These are phyloP conservation scores for Aphelinus certus DNA, from an alignment of 1,140 invertebrate species.

Conservation along the genomic window DNA sequence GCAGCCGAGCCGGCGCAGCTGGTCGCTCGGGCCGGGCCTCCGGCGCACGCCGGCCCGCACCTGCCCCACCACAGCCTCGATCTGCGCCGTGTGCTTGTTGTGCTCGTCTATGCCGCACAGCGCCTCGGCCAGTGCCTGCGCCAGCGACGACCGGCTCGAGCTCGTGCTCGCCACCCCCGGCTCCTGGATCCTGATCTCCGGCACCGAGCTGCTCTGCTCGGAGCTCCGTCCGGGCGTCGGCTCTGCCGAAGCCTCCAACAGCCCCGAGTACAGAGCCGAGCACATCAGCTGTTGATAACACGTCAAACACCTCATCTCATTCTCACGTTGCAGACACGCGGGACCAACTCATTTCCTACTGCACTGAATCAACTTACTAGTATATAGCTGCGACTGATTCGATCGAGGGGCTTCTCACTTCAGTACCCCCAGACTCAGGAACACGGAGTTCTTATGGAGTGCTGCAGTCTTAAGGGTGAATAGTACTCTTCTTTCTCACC, in stretches of 20 bases:
- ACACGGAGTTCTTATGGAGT: no score
- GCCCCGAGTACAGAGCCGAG: constrained; percentile 56
- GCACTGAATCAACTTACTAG: no score
- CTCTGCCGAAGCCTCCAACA: constrained; percentile 37
- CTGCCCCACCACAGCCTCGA: constrained; percentile 69
- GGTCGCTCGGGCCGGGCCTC: not conserved
- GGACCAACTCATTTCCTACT: no score
- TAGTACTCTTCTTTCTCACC: no score
- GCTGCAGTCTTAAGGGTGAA: no score
- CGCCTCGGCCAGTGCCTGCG: constrained; percentile 74
- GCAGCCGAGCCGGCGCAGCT: constrained; percentile 51
- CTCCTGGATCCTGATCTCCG: not conserved
- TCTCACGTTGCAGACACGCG: no score
- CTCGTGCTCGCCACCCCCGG: not conserved
- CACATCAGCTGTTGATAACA: constrained; percentile 36
- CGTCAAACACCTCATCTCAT: no score
- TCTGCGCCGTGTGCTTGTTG: constrained; percentile 77
- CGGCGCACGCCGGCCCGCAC: constrained; percentile 42
- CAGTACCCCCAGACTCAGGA: no score
- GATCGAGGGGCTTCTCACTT: no score
- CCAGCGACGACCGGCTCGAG: constrained; percentile 44
- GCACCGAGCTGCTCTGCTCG: not conserved
- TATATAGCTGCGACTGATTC: no score
- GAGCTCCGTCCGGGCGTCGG: not conserved
- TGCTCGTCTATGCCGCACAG: constrained; percentile 82